phyloP scores from a whole-genome alignment of 2,797 vertebrate genomes.

The Etheostoma perlongum region DNA sequence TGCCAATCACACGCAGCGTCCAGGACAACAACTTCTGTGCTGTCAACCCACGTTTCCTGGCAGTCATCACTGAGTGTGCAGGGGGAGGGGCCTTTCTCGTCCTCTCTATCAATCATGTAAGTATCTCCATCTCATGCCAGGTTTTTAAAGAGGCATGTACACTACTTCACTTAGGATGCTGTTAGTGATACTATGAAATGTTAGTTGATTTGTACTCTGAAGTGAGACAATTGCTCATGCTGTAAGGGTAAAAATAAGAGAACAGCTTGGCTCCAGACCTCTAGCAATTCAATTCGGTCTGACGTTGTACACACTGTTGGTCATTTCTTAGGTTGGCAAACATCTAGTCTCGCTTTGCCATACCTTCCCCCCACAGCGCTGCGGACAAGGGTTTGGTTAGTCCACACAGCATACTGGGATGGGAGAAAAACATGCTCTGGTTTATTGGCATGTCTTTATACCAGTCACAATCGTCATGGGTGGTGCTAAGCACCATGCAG shows the following conservation, averaged over 20 bases:
- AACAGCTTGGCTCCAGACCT: background rate
- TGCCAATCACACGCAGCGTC: conserved; percentile 93
- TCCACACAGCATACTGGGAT: no score
- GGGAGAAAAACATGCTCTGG: no score
- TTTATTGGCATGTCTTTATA: no score
- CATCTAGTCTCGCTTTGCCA: background rate
- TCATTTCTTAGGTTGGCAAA: background rate
- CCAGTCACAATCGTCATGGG: no score
- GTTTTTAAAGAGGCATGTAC: background rate
- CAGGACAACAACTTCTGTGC: conserved; percentile 96
- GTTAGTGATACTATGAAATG: background rate
- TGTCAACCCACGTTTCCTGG: conserved; percentile 92
- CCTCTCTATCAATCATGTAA: conserved; percentile 91
- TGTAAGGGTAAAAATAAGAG: no score
- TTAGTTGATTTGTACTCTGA: background rate
- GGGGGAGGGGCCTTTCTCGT: conserved; percentile 93
- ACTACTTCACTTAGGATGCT: background rate
- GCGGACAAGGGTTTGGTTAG: no score
- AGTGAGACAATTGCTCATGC: background rate
- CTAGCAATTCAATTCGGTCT: background rate
- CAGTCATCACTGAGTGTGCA: conserved; percentile 91
- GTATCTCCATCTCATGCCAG: conserved; percentile 42
- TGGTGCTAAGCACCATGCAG: no score
- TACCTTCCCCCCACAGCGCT: no score
- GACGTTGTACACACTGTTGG: background rate